A percentile compares a stretch with the other conserved stretches of the same genome.
Conservation (phyloP, 1,140 invertebrate genomes). For the Drosophila sucinea region DNA sequence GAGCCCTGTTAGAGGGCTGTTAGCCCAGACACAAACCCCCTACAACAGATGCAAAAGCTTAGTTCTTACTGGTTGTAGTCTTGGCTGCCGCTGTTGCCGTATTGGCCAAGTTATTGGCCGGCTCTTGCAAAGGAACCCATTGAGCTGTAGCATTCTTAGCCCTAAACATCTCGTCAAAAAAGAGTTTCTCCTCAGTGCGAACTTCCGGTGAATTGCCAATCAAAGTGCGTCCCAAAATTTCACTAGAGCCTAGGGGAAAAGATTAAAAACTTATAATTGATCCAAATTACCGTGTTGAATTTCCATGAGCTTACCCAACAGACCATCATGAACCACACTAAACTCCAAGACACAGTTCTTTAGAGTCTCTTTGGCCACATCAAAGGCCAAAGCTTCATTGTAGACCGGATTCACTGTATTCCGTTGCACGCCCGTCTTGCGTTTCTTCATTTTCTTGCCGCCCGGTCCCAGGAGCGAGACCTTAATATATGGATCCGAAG, state of each 20-base stretch:
- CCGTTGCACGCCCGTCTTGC: conserved; percentile 94
- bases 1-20: not conserved
- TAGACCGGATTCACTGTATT: conserved; percentile 93
- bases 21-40: conserved; percentile 27
- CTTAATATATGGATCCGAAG: conserved; percentile 92
- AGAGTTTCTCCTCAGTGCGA: conserved; percentile 83
- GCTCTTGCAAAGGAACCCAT: conserved; percentile 84
- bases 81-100: conserved; percentile 40
- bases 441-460: conserved; percentile 92
- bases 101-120: conserved; percentile 51
- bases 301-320: conserved; percentile 82
- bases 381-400: conserved; percentile 94
- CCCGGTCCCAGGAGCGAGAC: conserved; percentile 91
- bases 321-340: conserved; percentile 84
- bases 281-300: not conserved
- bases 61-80: conserved; percentile 57
- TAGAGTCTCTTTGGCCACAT: conserved; percentile 87
- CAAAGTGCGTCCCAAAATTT: conserved; percentile 84
- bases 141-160: conserved; percentile 85
- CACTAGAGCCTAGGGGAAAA: conserved; percentile 78
- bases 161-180: conserved; percentile 85
- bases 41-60: conserved; percentile 36
- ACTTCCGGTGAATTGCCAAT: conserved; percentile 84
- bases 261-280: not conserved
- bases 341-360: conserved; percentile 85